A percentile compares a stretch with the other conserved stretches of the same genome.
These are phyloP conservation scores for Catharus ustulatus DNA, from an alignment of 2,797 vertebrate species.

Conservation along the genomic window DNA sequence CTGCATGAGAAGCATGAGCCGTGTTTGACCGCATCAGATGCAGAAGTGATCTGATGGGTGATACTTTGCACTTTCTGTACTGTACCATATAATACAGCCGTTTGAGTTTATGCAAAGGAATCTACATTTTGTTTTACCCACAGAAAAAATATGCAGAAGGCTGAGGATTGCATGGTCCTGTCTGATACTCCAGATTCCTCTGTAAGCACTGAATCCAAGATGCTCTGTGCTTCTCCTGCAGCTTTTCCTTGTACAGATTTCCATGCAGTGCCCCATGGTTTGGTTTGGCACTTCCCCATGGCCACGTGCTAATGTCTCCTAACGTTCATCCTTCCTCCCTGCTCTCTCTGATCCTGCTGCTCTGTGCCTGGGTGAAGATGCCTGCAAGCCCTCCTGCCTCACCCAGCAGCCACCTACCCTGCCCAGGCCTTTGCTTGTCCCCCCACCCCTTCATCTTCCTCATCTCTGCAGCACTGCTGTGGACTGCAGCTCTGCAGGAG, in stretches of 20 bases:
- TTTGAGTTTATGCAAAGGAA: slow-evolving; percentile 45
- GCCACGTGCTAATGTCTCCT: neutral
- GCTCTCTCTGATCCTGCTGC: neutral
- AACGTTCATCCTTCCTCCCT: neutral
- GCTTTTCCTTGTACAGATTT: slow-evolving; percentile 4
- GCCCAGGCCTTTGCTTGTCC: neutral
- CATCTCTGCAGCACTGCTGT: neutral
- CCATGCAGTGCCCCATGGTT: neutral
- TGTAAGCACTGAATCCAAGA: neutral
- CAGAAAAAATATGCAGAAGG: slow-evolving; percentile 3
- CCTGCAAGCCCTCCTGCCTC: neutral
- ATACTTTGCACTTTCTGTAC: slow-evolving; percentile 60
- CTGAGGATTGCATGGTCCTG: neutral
- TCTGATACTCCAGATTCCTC: neutral
- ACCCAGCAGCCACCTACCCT: neutral
- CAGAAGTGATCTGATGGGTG: slow-evolving; percentile 23
- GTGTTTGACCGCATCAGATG: slow-evolving; percentile 39
- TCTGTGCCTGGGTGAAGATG: neutral
- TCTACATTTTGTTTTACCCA: neutral
- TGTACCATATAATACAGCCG: slow-evolving; percentile 22
- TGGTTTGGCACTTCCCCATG: neutral
- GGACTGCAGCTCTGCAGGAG: neutral
- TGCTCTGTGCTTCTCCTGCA: slow-evolving; percentile 31
- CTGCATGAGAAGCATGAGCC: slow-evolving; percentile 66
- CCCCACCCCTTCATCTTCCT: neutral